Conservation (phyloP, 2,888 invertebrate genomes). For the Drosophila birchii region DNA sequence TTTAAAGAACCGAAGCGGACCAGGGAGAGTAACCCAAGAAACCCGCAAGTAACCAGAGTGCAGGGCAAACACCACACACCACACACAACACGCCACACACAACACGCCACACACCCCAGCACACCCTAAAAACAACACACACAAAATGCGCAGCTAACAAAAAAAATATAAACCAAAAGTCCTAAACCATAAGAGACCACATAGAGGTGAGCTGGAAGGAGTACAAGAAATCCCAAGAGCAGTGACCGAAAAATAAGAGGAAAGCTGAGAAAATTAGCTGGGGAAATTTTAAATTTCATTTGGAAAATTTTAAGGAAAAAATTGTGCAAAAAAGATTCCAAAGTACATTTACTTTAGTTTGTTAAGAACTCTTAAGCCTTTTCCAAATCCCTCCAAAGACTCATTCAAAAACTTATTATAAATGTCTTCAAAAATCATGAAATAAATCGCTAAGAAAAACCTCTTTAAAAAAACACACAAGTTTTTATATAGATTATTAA, state of each 20-base stretch:
- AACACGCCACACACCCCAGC: background rate
- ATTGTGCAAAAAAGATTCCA: no score
- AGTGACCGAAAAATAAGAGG: background rate
- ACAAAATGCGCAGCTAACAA: background rate
- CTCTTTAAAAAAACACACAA: background rate
- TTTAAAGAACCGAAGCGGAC: constrained; percentile 33
- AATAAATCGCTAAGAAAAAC: background rate
- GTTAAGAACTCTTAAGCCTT: no score
- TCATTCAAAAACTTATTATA: accelerated
- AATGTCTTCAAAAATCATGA: background rate
- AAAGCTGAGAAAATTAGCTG: background rate
- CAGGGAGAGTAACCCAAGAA: constrained; percentile 19
- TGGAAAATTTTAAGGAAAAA: background rate
- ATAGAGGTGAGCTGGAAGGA: constrained; percentile 7
- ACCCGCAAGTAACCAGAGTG: constrained; percentile 18
- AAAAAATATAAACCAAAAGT: background rate
- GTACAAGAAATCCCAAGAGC: constrained; percentile 5
- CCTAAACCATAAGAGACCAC: constrained; percentile 17
- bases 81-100: background rate
- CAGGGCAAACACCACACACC: background rate
- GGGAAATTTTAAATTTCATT: background rate
- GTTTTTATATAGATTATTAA: no score
- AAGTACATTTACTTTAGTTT: no score
- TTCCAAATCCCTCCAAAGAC: background rate
- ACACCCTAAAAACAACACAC: background rate